Base-by-base conservation (phyloP, 1,140 invertebrate species). In the Drosophila asahinai region DNA sequence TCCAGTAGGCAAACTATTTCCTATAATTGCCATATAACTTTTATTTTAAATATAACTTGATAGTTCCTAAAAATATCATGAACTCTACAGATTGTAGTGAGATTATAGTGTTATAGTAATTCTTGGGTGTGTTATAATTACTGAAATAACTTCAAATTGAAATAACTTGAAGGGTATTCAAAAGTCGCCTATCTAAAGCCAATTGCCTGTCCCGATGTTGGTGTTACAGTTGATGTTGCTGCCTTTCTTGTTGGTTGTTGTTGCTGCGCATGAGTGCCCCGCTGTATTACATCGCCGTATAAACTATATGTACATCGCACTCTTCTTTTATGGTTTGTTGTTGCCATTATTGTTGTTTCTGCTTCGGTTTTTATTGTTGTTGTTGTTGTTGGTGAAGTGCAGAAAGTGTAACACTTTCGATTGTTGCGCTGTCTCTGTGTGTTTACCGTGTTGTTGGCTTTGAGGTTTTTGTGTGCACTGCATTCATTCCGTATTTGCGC, bases 331-430 rank as follows among this genome's bases (percentile, higher is more conserved):
- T 87, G 77, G 83, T 78, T 87, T 65, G 66, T 87, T 77, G 66
- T 87, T 77, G 63, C 49, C 77, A 62, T 72, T 71, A 67, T 77
- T 77, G 63, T 80, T 83, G 71, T 83, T 45, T 60, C 62, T 78
- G 76, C 62, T 82, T 33, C 30, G 30, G 36, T 52, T 52, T 51
- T 25, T 65, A 59, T 48, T 66, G 67, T 77, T 74, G n/a, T n/a
- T n/a, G 58, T 64, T 87, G 66, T 61, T 87, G 76, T 75, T 66
- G 81, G 55, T 84, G 81, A 82, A 89, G 86, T 89, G 86, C 86
- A 89, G 86, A 89, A 89, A 89, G 86, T 89, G 86, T 89, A 89
- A 89, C 86, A 89, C 86, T 89, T 89, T 90, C 86, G 86, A 89
- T 89, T 89, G 86, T 89, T 89, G 78, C 77, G 67, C 72, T 83